Evolutionary conservation across 1,140 invertebrate species (phyloP).

Genomic region (Coptotermes formosanus): DNA sequence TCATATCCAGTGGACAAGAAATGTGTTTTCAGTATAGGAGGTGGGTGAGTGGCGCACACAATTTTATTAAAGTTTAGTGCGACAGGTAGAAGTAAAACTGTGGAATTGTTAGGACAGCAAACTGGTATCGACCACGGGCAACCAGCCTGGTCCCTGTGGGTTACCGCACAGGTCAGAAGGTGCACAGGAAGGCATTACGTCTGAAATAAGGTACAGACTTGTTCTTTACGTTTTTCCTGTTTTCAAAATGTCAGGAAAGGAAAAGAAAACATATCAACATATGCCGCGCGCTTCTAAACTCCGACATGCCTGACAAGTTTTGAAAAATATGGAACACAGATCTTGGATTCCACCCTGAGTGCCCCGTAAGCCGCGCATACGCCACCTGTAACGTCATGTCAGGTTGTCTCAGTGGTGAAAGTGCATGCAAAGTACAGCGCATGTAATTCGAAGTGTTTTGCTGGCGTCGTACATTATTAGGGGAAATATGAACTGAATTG

Average conservation of each 20-base stretch:
- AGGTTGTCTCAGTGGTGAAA: no score
- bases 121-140: slow-evolving; percentile 44
- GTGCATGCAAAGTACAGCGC: no score
- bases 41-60: slow-evolving; percentile 26
- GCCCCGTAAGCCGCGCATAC: not conserved
- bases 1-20: not conserved
- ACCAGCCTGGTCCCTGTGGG: not conserved
- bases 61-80: slow-evolving; percentile 48
- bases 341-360: not conserved
- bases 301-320: not conserved
- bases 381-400: no score
- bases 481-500: no score
- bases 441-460: no score
- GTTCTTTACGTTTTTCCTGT: not conserved
- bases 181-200: not conserved
- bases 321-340: not conserved
- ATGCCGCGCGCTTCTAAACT: not conserved
- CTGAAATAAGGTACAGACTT: slow-evolving; percentile 16
- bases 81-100: slow-evolving; percentile 48
- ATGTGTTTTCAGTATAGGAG: not conserved
- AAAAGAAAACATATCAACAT: slow-evolving; percentile 1
- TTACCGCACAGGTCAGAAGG: not conserved
- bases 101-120: slow-evolving; percentile 47
- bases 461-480: no score
- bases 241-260: no score